Conservation (phyloP, 2,888 invertebrate species). For the Phymatocera aterrima region DNA sequence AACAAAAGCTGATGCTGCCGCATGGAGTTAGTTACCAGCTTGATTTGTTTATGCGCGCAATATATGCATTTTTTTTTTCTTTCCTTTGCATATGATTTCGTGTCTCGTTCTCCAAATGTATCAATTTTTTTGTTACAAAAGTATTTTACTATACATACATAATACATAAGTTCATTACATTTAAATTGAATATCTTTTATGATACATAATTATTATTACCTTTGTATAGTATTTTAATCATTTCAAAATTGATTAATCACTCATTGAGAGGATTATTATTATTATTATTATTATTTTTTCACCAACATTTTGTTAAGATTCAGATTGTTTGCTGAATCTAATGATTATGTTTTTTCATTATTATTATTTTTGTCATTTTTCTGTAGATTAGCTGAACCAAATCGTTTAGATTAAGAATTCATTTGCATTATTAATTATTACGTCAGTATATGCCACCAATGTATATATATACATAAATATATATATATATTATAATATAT, state of each 20-base stretch:
- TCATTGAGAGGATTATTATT: neutral
- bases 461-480: slow-evolving; percentile 28
- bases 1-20: slow-evolving; percentile 24
- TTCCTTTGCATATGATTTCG: neutral
- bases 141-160: slow-evolving; percentile 43
- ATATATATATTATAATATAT: slow-evolving; percentile 22
- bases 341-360: too few species aligned
- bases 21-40: slow-evolving; percentile 45
- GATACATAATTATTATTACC: slow-evolving; percentile 8
- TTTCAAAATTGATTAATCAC: slow-evolving; percentile 4
- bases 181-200: slow-evolving; percentile 20
- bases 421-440: slow-evolving; percentile 42
- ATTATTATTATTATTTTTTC: neutral
- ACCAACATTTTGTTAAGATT: neutral
- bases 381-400: slow-evolving; percentile 58
- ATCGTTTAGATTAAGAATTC: slow-evolving; percentile 53
- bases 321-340: slow-evolving; percentile 38
- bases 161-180: too few species aligned
- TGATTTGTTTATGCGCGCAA: slow-evolving; percentile 39
- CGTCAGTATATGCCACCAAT: slow-evolving; percentile 39
- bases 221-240: slow-evolving; percentile 33
- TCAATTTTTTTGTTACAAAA: slow-evolving; percentile 35
- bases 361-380: too few species aligned
- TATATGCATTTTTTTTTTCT: slow-evolving; percentile 4
- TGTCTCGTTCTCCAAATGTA: slow-evolving; percentile 18